Evolutionary conservation across 1,140 invertebrate genomes (phyloP).

Genomic region (Cydia strobilella): DNA sequence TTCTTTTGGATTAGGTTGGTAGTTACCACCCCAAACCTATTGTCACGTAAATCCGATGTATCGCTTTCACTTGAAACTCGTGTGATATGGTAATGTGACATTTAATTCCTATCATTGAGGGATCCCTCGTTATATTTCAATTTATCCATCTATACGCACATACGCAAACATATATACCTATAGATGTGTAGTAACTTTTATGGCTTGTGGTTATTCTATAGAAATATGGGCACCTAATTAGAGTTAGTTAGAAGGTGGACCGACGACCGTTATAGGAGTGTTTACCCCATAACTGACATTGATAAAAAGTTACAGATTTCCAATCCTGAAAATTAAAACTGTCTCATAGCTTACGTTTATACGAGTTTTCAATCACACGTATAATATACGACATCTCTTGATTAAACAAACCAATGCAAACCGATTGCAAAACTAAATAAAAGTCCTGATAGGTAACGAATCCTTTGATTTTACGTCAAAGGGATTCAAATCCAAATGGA

Average conservation of each 20-base stretch:
- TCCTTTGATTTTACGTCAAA: conserved; percentile 6
- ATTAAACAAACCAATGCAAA: not conserved
- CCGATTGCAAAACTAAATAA: conserved; percentile 6
- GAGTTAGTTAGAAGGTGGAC: no score
- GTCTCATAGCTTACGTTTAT: no score
- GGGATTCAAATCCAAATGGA: conserved; percentile 41
- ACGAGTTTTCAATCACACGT: not conserved
- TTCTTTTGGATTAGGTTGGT: not conserved
- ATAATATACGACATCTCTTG: not conserved
- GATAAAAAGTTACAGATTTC: no score
- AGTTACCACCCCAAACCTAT: conserved; percentile 40
- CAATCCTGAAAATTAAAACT: no score
- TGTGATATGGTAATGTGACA: conserved; percentile 72
- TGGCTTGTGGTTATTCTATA: not conserved
- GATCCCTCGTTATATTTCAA: conserved; percentile 52
- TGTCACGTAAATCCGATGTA: conserved; percentile 74
- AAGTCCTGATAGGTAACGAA: conserved; percentile 6
- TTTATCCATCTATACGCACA: not conserved
- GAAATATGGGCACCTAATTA: not conserved
- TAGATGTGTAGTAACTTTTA: not conserved
- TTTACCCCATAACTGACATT: no score
- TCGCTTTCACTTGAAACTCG: conserved; percentile 70
- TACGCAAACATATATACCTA: not conserved
- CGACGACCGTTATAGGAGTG: no score
- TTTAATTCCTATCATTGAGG: conserved; percentile 67